A percentile compares a stretch with the other conserved stretches of the same genome.
Conservation (phyloP, 2,113 vertebrate genomes). For the Gobius niger region DNA sequence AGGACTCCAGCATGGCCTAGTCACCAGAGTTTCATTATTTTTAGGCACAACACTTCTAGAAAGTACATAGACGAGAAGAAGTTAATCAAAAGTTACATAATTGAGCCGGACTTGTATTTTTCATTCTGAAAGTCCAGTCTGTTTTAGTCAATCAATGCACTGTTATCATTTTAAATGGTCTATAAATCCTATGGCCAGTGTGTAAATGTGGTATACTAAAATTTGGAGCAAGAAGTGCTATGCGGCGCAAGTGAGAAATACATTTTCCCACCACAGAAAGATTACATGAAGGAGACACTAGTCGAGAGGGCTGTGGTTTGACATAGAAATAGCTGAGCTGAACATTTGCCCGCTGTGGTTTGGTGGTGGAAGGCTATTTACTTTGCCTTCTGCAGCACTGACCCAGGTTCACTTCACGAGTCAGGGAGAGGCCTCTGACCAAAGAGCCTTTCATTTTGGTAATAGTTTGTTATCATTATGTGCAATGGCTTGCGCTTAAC, state of each 20-base stretch:
- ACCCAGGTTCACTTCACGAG: slow-evolving; percentile 48
- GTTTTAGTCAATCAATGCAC: slow-evolving; percentile 31
- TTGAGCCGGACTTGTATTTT: slow-evolving; percentile 13
- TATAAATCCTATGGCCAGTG: slow-evolving; percentile 38
- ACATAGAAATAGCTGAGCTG: slow-evolving; percentile 60
- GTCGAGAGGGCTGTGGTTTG: slow-evolving; percentile 57
- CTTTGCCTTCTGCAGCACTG: slow-evolving; percentile 40
- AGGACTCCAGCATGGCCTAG: too few species aligned
- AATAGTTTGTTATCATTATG: slow-evolving; percentile 8
- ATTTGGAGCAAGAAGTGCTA: slow-evolving; percentile 41
- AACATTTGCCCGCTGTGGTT: slow-evolving; percentile 54
- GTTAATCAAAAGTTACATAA: slow-evolving; percentile 20
- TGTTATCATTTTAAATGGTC: slow-evolving; percentile 48
- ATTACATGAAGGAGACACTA: slow-evolving; percentile 62
- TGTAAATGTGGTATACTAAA: slow-evolving; percentile 23
- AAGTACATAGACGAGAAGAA: too few species aligned
- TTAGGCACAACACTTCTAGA: too few species aligned
- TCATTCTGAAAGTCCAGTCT: slow-evolving; percentile 34
- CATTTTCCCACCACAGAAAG: slow-evolving; percentile 58
- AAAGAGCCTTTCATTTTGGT: slow-evolving; percentile 10
- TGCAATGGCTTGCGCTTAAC: background rate
- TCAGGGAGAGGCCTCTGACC: slow-evolving; percentile 9
- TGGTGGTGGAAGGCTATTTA: slow-evolving; percentile 27
- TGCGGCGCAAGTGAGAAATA: slow-evolving; percentile 51
- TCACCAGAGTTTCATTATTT: too few species aligned